Conservation (phyloP, 2,113 vertebrate genomes). For the Nestor notabilis region DNA sequence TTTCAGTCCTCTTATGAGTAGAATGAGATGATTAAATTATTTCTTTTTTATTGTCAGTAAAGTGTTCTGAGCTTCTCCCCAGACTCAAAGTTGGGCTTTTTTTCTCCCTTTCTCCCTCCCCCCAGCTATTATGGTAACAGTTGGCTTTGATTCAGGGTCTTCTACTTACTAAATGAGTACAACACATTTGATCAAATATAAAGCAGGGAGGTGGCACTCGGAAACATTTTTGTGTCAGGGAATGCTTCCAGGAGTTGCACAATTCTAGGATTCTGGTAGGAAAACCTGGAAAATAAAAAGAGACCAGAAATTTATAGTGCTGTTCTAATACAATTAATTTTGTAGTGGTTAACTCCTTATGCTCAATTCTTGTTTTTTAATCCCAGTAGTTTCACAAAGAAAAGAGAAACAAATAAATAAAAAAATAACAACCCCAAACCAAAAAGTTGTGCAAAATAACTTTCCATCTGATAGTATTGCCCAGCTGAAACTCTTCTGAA, state of each 20-base stretch:
- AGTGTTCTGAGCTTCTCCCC: background rate
- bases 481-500: background rate
- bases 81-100: background rate
- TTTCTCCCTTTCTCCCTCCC: fast-evolving
- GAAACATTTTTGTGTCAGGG: background rate
- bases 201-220: background rate
- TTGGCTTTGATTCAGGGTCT: background rate
- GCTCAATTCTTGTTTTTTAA: background rate
- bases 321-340: background rate
- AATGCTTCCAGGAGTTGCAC: background rate
- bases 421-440: fast-evolving
- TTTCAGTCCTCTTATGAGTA: background rate
- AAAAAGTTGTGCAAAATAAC: background rate
- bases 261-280: background rate
- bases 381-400: background rate
- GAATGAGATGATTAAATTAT: background rate
- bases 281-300: background rate
- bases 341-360: background rate
- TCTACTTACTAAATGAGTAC: background rate
- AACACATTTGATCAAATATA: background rate
- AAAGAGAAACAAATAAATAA: background rate
- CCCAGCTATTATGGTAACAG: background rate
- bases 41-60: background rate
- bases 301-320: background rate
- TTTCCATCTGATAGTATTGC: background rate